Percentiles rank a stretch among this genome's conserved stretches.
Evolutionary conservation across 2,888 invertebrate genomes (phyloP).

Genomic region (Brachyopa scutellaris): DNA sequence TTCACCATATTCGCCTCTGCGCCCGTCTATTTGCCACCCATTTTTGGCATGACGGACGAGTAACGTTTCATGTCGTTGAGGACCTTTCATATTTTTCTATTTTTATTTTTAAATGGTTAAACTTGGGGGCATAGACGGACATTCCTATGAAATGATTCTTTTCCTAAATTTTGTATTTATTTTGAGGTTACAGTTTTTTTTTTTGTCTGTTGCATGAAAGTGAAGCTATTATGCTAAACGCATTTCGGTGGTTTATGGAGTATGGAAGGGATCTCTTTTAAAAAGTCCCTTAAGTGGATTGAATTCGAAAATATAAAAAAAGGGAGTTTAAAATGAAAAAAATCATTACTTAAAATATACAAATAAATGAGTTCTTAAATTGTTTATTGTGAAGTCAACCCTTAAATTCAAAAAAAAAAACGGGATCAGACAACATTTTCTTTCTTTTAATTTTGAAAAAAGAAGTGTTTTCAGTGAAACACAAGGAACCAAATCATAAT

Average conservation of each 20-base stretch:
- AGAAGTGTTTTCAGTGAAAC: too few relatives aligned
- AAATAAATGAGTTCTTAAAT: too few relatives aligned
- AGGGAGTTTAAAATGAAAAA: too few relatives aligned
- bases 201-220: conserved; percentile 34
- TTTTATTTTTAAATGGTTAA: background rate
- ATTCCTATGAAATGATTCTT: conserved; percentile 40
- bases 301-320: background rate
- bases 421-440: too few relatives aligned
- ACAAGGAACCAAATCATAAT: too few relatives aligned
- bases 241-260: background rate
- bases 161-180: conserved; percentile 40
- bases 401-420: too few relatives aligned
- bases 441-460: too few relatives aligned
- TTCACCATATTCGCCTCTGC: background rate
- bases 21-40: conserved; percentile 33
- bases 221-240: conserved; percentile 10
- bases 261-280: background rate
- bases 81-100: conserved; percentile 24
- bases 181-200: background rate
- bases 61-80: conserved; percentile 59
- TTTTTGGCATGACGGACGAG: conserved; percentile 68
- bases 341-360: too few relatives aligned
- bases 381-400: too few relatives aligned
- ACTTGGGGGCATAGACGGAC: background rate
- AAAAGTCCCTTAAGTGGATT: conserved; percentile 26